Base-by-base conservation (phyloP, 2,113 vertebrate species). In the Procavia capensis region DNA sequence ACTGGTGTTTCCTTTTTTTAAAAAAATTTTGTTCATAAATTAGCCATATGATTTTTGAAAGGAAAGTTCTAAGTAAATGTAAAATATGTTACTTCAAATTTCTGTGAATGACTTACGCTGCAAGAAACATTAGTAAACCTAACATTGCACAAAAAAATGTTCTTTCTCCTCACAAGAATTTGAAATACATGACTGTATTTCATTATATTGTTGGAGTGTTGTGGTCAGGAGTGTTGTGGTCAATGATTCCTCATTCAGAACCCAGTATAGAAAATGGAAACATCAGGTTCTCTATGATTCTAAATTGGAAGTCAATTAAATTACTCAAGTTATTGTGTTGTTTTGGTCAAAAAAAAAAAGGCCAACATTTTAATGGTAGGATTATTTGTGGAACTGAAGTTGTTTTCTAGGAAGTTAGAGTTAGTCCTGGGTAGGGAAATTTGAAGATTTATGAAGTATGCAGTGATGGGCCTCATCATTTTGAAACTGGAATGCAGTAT, bases 1-100 rank as follows among this genome's bases (percentile, higher is more conserved):
- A 16, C 66, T n/a, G 31, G 16, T 68, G n/a, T n/a, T n/a, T n/a
- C n/a, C n/a, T n/a, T n/a, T n/a, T n/a, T n/a, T n/a, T n/a, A n/a
- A n/a, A n/a, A n/a, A n/a, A n/a, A n/a, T n/a, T n/a, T 59, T 39
- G n/a, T 11, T 64, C 61, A 95, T 72, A 88, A 90, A 91, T 95
- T 76, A 83, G 85, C 47, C 2, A 64, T 70, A 39, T 68, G 24
- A 72, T 85, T 79, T 93, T 86, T 68, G 19, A 16, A 78, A 95
- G 63, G 84, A 63, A 92, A 85, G 13, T 92, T 83, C 74, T 87
- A 34, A 88, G 17, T 64, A 88, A 88, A 61, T 91, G 31, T 72
- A 89, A 88, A 88, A 39, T 83, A 78, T 63, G 14, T 39, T 19
- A 87, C 70, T 89, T 57, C 66, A 86, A 86, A 89, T 64, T 45